A percentile compares a stretch with the other conserved stretches of the same genome.
phyloP scores from a whole-genome alignment of 2,888 invertebrate genomes.

The Teleogryllus oceanicus region DNA sequence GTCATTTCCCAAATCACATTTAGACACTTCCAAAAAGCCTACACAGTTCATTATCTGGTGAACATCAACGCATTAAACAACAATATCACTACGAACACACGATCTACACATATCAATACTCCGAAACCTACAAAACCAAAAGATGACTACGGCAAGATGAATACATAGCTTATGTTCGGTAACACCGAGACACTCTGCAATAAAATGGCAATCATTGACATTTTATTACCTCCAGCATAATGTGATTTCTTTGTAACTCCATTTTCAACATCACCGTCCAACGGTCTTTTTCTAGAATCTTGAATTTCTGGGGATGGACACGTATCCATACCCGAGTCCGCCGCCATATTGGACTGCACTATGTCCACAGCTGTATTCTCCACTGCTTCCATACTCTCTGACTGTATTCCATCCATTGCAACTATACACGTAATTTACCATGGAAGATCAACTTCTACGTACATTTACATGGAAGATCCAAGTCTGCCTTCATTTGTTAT shows the following conservation, averaged over 20 bases:
- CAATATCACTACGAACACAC: no score
- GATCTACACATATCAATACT: no score
- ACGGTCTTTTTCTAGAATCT: conserved; percentile 85
- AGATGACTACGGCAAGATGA: not conserved
- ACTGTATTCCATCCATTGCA: no score
- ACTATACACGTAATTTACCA: no score
- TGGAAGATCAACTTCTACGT: no score
- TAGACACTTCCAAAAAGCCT: no score
- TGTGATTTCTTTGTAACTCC: conserved; percentile 86
- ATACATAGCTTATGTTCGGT: conserved; percentile 32
- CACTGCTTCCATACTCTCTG: no score
- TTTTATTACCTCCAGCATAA: conserved; percentile 74
- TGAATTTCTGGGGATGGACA: conserved; percentile 89
- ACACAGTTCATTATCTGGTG: no score
- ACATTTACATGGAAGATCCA: no score
- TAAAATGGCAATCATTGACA: not conserved
- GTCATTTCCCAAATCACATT: no score
- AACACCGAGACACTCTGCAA: not conserved
- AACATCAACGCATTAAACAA: no score
- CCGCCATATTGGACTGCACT: conserved; percentile 72
- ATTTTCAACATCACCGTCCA: conserved; percentile 83
- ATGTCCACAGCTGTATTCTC: conserved; percentile 27
- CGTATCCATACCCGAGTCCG: conserved; percentile 90
- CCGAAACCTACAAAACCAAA: not conserved
- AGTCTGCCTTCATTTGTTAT: no score